Percentiles rank a stretch among this genome's conserved stretches.
Evolutionary conservation across 2,113 vertebrate species (phyloP).

Genomic region (Nyctereutes procyonoides): DNA sequence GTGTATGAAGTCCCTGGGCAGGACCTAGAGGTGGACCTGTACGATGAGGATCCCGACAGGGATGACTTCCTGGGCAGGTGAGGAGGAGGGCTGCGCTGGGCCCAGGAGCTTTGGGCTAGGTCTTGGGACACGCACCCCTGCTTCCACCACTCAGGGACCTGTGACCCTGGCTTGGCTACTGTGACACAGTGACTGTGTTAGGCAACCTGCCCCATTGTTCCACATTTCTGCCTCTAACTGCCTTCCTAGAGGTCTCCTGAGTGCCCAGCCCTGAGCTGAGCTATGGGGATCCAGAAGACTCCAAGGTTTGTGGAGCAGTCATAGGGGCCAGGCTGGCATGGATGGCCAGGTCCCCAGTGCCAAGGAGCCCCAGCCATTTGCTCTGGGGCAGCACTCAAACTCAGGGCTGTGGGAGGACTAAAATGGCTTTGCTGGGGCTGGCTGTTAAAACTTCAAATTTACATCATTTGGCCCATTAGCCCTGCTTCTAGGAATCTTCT

Average conservation of each 20-base stretch:
- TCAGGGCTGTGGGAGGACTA: no score
- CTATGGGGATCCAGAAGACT: neutral
- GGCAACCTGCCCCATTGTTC: neutral
- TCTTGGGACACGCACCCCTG: neutral
- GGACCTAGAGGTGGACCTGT: slow-evolving; percentile 95
- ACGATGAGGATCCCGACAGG: slow-evolving; percentile 95
- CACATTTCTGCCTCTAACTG: neutral
- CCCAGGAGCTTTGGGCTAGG: neutral
- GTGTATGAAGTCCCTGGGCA: slow-evolving; percentile 97
- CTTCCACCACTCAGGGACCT: neutral
- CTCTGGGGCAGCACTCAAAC: neutral
- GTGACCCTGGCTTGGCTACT: neutral
- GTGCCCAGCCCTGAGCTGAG: neutral
- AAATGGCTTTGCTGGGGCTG: neutral
- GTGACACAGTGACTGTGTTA: neutral
- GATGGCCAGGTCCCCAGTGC: neutral
- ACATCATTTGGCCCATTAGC: neutral
- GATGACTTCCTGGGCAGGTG: slow-evolving; percentile 97
- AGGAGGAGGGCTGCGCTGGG: slow-evolving; percentile 26
- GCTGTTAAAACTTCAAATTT: neutral
- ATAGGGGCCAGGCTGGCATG: neutral
- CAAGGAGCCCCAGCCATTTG: neutral
- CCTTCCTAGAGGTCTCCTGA: neutral
- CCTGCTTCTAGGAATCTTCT: neutral
- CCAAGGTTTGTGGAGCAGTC: neutral